Evolutionary conservation across 2,113 vertebrate species (phyloP).

Genomic region (Atherinomorus stipes): DNA sequence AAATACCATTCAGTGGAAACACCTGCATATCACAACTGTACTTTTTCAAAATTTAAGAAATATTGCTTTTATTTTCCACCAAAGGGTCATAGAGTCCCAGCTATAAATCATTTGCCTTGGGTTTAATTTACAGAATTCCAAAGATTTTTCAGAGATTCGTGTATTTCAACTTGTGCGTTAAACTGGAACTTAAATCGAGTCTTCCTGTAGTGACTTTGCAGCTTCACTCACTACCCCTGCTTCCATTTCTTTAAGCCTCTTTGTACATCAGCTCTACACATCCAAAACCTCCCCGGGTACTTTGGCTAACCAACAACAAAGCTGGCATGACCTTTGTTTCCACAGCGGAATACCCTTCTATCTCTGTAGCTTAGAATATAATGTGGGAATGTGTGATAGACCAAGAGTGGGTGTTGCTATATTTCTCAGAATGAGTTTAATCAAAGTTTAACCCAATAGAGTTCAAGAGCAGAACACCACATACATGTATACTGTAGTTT

Average conservation of each 20-base stretch:
- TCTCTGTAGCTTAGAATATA: constrained; percentile 12
- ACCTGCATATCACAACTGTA: no score
- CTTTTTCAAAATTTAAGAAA: no score
- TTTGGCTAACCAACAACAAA: background rate
- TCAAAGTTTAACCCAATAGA: constrained; percentile 25
- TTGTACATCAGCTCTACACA: background rate
- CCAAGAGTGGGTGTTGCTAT: background rate
- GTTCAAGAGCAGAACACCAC: background rate
- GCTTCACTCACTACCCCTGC: background rate
- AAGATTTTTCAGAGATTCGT: background rate
- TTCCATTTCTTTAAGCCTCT: background rate
- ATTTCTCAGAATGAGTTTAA: constrained; percentile 11
- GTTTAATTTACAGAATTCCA: no score
- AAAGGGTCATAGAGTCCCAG: no score
- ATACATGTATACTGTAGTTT: no score
- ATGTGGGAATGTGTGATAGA: background rate
- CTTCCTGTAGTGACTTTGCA: background rate
- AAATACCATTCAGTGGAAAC: no score
- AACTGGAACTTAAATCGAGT: background rate
- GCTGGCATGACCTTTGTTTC: constrained; percentile 26
- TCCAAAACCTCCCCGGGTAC: constrained; percentile 18
- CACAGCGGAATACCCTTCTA: background rate
- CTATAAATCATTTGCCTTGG: no score
- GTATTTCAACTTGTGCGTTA: background rate
- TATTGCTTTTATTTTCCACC: no score